These are phyloP conservation scores for Hermodice carunculata DNA, from an alignment of 2,888 invertebrate species.

Conservation along the genomic window DNA sequence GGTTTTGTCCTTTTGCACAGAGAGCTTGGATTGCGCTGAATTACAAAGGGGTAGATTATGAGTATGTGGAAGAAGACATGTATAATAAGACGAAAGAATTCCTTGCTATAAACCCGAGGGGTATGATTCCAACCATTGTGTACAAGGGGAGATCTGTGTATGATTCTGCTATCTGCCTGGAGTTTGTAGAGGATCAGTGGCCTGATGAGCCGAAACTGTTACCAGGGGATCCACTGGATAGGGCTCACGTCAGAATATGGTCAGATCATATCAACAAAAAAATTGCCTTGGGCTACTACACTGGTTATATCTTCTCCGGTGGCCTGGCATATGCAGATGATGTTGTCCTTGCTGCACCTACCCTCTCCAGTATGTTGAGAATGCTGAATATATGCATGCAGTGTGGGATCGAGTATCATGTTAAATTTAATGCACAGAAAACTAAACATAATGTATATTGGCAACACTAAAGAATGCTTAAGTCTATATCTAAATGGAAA, in stretches of 20 bases:
- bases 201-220: conserved; percentile 35
- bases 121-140: conserved; percentile 48
- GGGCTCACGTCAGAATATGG: conserved; percentile 49
- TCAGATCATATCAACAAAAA: conserved; percentile 47
- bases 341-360: too few relatives aligned
- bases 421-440: too few relatives aligned
- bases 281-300: conserved; percentile 50
- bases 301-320: too few relatives aligned
- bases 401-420: too few relatives aligned
- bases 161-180: conserved; percentile 50
- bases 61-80: conserved; percentile 51
- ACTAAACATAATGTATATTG: too few relatives aligned
- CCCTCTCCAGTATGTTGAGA: too few relatives aligned
- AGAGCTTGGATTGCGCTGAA: conserved; percentile 52
- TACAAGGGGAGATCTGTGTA: conserved; percentile 45
- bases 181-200: conserved; percentile 53
- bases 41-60: conserved; percentile 48
- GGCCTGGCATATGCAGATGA: too few relatives aligned
- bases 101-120: conserved; percentile 49
- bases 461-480: too few relatives aligned
- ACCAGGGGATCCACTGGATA: conserved; percentile 45
- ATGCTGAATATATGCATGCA: too few relatives aligned
- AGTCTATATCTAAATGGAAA: too few relatives aligned
- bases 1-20: conserved; percentile 59
- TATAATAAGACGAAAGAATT: conserved; percentile 53